Percentiles rank a stretch among this genome's conserved stretches.
Evolutionary conservation across 1,140 invertebrate species (phyloP).

Genomic region (Bursaphelenchus mucronatus): DNA sequence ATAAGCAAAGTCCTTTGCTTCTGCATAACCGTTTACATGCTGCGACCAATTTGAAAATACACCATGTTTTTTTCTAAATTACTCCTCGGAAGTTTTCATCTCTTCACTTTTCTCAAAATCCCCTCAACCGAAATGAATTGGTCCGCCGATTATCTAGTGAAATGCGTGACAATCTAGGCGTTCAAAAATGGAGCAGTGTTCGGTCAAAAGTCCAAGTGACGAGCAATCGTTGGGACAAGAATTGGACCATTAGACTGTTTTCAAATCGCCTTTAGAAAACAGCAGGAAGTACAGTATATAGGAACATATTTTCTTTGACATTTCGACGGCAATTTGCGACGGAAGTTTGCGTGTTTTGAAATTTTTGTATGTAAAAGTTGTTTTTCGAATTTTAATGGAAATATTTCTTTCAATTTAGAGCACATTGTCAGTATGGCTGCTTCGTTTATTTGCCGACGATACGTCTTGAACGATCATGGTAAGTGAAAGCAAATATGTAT

Average conservation of each 20-base stretch:
- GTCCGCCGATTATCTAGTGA: too few species aligned
- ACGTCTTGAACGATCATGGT: constrained; percentile 39
- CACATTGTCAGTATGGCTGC: constrained; percentile 21
- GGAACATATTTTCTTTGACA: not conserved
- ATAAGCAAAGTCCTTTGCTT: not conserved
- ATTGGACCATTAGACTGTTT: too few species aligned
- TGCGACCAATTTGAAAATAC: too few species aligned
- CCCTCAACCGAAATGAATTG: too few species aligned
- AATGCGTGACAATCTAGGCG: too few species aligned
- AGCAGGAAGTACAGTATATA: not conserved
- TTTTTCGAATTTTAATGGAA: constrained; percentile 6
- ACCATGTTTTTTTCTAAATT: too few species aligned
- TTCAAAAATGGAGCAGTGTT: too few species aligned
- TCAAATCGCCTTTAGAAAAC: not conserved
- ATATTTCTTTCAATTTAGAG: not conserved
- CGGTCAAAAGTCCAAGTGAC: too few species aligned
- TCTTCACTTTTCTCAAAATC: too few species aligned
- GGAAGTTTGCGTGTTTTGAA: not conserved
- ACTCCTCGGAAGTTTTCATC: too few species aligned
- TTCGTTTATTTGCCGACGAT: constrained; percentile 37
- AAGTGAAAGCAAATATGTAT: constrained; percentile 11
- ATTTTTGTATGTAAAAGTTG: not conserved
- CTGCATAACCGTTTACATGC: too few species aligned
- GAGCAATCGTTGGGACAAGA: too few species aligned
- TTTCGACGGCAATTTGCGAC: not conserved